Conservation (phyloP, 1,140 invertebrate genomes). For the Teleopsis dalmanni region DNA sequence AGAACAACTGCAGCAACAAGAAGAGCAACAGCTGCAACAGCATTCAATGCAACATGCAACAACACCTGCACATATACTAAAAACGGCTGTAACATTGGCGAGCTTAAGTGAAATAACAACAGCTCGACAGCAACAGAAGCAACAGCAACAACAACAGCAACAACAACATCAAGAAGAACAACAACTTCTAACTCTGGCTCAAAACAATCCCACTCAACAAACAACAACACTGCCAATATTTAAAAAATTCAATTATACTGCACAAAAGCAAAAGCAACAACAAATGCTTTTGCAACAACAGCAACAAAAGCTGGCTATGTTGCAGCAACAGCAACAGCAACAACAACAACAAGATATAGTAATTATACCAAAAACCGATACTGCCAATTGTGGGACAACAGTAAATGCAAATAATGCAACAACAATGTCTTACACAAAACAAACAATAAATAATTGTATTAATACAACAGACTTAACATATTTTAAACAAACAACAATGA, state of each 20-base stretch:
- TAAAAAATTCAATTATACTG: slow-evolving; percentile 8
- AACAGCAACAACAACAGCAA: slow-evolving; percentile 19
- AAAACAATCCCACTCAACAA: slow-evolving; percentile 1
- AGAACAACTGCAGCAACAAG: slow-evolving; percentile 7
- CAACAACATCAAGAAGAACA: slow-evolving; percentile 17
- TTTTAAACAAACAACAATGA: too few species aligned
- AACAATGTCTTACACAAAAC: not conserved
- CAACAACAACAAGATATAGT: slow-evolving; percentile 24
- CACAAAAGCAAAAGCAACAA: slow-evolving; percentile 16
- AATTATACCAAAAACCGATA: slow-evolving; percentile 16
- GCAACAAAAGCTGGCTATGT: slow-evolving; percentile 8
- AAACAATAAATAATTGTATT: too few species aligned
- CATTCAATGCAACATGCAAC: slow-evolving; percentile 18
- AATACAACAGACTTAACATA: too few species aligned
- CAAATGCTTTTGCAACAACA: slow-evolving; percentile 18
- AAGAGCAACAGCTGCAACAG: slow-evolving; percentile 6
- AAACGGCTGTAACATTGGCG: slow-evolving; percentile 38
- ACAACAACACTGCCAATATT: slow-evolving; percentile 9
- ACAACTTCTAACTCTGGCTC: not conserved
- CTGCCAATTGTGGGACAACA: too few species aligned
- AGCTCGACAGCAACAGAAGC: slow-evolving; percentile 23
- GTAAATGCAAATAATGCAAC: too few species aligned
- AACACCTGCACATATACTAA: slow-evolving; percentile 34
- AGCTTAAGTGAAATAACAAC: slow-evolving; percentile 36
- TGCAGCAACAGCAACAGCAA: slow-evolving; percentile 10